Percentiles rank a stretch among this genome's conserved stretches.
These are phyloP conservation scores for Zosterops pallidus DNA, from an alignment of 2,113 vertebrate species.

Conservation along the genomic window DNA sequence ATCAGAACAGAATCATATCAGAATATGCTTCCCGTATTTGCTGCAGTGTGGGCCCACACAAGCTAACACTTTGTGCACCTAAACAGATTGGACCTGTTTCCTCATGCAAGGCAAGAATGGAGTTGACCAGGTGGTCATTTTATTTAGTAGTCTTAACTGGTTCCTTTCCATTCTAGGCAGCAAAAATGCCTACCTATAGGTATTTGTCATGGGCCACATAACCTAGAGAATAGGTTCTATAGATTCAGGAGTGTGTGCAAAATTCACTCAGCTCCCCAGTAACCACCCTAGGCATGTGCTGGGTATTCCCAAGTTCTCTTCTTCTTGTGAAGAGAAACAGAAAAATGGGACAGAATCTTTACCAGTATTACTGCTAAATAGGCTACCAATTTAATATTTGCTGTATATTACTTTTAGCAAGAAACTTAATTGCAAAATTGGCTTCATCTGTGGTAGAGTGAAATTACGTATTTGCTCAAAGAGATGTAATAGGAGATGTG, in stretches of 20 bases:
- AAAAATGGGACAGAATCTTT: background rate
- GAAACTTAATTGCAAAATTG: background rate
- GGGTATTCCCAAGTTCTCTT: background rate
- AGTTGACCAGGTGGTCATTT: background rate
- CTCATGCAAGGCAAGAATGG: background rate
- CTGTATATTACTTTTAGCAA: background rate
- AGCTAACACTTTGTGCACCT: background rate
- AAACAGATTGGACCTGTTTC: background rate
- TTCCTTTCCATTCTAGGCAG: background rate
- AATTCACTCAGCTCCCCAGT: background rate
- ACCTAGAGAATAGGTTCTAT: background rate
- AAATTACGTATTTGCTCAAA: constrained; percentile 10
- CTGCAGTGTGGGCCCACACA: background rate
- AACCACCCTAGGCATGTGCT: background rate
- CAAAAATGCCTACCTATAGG: accelerated
- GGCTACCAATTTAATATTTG: background rate
- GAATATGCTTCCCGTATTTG: background rate
- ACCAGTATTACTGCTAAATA: background rate
- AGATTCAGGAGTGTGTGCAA: background rate
- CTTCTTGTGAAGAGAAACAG: background rate
- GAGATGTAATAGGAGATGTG: background rate
- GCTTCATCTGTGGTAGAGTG: background rate
- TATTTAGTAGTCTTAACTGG: background rate
- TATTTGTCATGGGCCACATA: background rate
- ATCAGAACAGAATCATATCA: background rate